Evolutionary conservation across 2,888 invertebrate genomes (phyloP).

Genomic region (Stictocephala bisonia): DNA sequence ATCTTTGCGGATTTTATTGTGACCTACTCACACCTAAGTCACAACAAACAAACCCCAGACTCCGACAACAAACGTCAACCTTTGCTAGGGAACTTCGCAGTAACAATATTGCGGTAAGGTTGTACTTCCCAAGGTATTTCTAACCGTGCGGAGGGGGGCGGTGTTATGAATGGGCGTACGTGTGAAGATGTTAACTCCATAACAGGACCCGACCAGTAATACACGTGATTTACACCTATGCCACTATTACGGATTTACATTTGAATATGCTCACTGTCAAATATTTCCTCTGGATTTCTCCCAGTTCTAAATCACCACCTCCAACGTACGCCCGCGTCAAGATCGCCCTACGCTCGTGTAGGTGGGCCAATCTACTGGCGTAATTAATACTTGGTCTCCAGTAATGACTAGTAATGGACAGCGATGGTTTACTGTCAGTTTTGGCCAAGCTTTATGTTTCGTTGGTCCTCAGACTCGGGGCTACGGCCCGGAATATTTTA

Average conservation of each 20-base stretch:
- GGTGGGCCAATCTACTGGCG: slow-evolving; percentile 1
- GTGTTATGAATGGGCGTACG: slow-evolving; percentile 23
- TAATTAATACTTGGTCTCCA: too few relatives aligned
- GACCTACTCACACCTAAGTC: too few relatives aligned
- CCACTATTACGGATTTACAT: slow-evolving; percentile 38
- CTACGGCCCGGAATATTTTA: too few relatives aligned
- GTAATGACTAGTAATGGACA: too few relatives aligned
- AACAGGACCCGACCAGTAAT: slow-evolving; percentile 14
- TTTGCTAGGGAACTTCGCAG: too few relatives aligned
- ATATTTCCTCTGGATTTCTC: slow-evolving; percentile 40
- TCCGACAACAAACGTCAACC: too few relatives aligned
- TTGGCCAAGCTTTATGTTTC: too few relatives aligned
- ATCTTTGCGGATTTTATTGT: too few relatives aligned
- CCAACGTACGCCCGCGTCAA: slow-evolving; percentile 16
- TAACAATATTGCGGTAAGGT: too few relatives aligned
- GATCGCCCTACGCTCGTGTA: not conserved
- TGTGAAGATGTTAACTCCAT: slow-evolving; percentile 26
- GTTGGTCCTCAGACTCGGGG: too few relatives aligned
- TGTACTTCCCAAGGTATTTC: not conserved
- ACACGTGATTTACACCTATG: slow-evolving; percentile 26
- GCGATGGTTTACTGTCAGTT: too few relatives aligned
- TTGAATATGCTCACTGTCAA: slow-evolving; percentile 40
- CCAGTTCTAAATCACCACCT: slow-evolving; percentile 37
- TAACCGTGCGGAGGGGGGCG: not conserved
- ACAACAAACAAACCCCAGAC: too few relatives aligned